Percentiles rank a stretch among this genome's conserved stretches.
Evolutionary conservation across 1,140 invertebrate genomes (phyloP).

Genomic region (Sesamia nonagrioides): DNA sequence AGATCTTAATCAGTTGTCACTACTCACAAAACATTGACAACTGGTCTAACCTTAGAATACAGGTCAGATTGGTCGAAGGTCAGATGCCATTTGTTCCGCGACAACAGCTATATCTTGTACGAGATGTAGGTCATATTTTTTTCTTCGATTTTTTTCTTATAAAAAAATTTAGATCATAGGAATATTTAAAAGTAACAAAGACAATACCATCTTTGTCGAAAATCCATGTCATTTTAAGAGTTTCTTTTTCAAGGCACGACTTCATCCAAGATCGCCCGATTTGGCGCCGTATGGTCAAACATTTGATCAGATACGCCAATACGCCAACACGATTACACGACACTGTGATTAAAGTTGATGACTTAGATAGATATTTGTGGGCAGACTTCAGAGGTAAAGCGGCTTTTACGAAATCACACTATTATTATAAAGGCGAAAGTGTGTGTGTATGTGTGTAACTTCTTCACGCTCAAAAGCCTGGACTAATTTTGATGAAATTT

Average conservation of each 20-base stretch:
- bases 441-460: too few relatives aligned
- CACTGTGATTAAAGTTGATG: conserved; percentile 7
- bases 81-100: neutral
- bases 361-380: conserved; percentile 25
- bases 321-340: conserved; percentile 36
- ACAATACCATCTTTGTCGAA: neutral
- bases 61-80: neutral
- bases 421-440: too few relatives aligned
- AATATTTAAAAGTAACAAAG: neutral
- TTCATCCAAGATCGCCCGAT: neutral
- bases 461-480: too few relatives aligned
- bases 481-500: too few relatives aligned
- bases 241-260: conserved; percentile 13
- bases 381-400: neutral
- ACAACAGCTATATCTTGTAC: neutral
- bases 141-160: too few relatives aligned
- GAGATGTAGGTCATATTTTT: neutral
- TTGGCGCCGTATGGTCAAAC: conserved; percentile 20
- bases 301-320: conserved; percentile 38
- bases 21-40: neutral
- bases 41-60: neutral
- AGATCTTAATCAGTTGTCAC: neutral
- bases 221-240: neutral
- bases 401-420: neutral
- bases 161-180: too few relatives aligned